A percentile compares a stretch with the other conserved stretches of the same genome.
phyloP scores from a whole-genome alignment of 2,797 vertebrate genomes.

The Nasua narica region DNA sequence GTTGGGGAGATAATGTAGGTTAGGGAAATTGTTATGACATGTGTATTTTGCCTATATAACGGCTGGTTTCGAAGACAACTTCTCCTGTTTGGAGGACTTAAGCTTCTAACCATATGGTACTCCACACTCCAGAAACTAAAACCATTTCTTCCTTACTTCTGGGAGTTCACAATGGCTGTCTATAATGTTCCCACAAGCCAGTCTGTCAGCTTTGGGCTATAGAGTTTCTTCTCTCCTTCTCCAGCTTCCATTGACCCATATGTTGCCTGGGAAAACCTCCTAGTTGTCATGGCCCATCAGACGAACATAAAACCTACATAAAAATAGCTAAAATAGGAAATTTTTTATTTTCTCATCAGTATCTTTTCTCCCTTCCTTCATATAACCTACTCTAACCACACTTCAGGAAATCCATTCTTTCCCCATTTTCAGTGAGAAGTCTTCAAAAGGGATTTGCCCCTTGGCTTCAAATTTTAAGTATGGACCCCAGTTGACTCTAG shows the following conservation, averaged over 20 bases:
- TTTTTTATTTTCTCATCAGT: background rate
- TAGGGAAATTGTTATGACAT: background rate
- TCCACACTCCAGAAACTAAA: background rate
- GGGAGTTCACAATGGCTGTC: background rate
- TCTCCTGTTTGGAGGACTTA: background rate
- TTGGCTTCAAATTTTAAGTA: background rate
- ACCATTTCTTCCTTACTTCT: background rate
- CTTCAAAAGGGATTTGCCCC: background rate
- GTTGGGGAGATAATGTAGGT: background rate
- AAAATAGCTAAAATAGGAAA: background rate
- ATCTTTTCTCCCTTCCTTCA: background rate
- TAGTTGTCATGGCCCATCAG: background rate
- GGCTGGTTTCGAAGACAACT: background rate
- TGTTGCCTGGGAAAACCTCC: background rate
- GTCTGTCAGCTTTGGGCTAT: background rate
- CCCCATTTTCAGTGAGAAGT: background rate
- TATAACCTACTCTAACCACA: background rate
- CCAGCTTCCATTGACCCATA: background rate
- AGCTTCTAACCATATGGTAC: background rate
- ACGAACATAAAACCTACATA: background rate
- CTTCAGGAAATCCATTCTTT: background rate
- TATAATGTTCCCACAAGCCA: background rate
- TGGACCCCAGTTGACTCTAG: background rate
- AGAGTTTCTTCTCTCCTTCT: background rate
- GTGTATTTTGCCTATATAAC: background rate